These are phyloP conservation scores for Meloe dianella DNA, from an alignment of 2,888 invertebrate species.

Conservation along the genomic window DNA sequence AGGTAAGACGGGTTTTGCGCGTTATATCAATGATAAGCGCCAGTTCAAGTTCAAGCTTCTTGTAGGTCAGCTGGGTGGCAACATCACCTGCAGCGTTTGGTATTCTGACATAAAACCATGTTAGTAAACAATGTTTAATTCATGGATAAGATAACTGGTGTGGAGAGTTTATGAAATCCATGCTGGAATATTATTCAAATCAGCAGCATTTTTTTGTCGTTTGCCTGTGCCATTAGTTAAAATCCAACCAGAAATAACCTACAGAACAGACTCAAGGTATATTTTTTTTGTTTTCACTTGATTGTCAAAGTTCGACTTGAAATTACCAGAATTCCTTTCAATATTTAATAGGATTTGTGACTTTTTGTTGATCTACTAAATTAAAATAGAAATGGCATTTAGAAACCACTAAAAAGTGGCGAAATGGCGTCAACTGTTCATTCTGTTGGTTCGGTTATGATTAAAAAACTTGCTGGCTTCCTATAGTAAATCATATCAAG, in stretches of 20 bases:
- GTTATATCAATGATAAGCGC: not conserved
- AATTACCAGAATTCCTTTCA: not conserved
- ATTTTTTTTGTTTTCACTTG: not conserved
- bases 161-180: not conserved
- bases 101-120: slow-evolving; percentile 5
- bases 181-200: slow-evolving; percentile 4
- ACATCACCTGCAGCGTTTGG: not conserved
- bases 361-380: not conserved
- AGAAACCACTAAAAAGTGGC: slow-evolving; percentile 16
- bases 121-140: slow-evolving; percentile 7
- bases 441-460: slow-evolving; percentile 24
- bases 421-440: slow-evolving; percentile 35
- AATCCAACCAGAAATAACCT: not conserved
- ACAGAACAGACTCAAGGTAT: not conserved
- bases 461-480: slow-evolving; percentile 42
- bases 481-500: slow-evolving; percentile 41
- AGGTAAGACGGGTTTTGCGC: not conserved
- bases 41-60: not conserved
- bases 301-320: not conserved
- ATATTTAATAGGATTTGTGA: not conserved
- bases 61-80: not conserved
- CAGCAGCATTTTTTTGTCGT: not conserved
- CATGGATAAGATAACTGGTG: not conserved
- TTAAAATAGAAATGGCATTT: not conserved
- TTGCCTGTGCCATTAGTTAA: not conserved